A percentile compares a stretch with the other conserved stretches of the same genome.
These are phyloP conservation scores for Diglossa cyanea DNA, from an alignment of 2,797 vertebrate genomes.

Conservation along the genomic window DNA sequence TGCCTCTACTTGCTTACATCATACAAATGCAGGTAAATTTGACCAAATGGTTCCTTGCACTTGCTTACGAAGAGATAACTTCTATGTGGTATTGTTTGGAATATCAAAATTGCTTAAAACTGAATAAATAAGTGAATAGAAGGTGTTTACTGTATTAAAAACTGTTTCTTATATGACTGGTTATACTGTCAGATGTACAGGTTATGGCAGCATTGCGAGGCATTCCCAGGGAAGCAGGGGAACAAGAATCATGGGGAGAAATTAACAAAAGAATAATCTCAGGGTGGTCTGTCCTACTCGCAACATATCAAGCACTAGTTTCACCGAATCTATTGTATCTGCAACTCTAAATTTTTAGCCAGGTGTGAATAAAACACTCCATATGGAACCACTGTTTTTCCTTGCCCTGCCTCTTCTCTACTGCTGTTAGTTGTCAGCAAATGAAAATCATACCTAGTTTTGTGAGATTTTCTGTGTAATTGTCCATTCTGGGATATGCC, in stretches of 20 bases:
- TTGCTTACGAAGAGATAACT: not conserved
- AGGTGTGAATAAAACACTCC: not conserved
- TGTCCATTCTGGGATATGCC: not conserved
- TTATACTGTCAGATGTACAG: not conserved
- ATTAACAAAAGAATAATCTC: not conserved
- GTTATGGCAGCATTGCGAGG: not conserved
- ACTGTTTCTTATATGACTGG: not conserved
- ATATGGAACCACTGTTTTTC: not conserved
- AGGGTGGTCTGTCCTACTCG: not conserved
- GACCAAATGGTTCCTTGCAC: not conserved
- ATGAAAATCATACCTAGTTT: not conserved
- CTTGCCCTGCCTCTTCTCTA: not conserved
- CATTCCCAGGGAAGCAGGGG: not conserved
- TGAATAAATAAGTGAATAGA: not conserved
- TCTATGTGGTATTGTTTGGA: not conserved
- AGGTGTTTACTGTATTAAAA: not conserved
- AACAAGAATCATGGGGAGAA: not conserved
- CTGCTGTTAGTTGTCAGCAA: not conserved
- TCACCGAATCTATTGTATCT: not conserved
- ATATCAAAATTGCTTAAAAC: not conserved
- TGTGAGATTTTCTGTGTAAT: not conserved
- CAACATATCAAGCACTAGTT: not conserved
- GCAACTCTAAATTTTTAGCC: not conserved
- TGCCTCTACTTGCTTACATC: not conserved
- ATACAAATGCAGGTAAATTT: not conserved